These are phyloP conservation scores for Potamarius usumacintae DNA, from an alignment of 2,113 vertebrate genomes.

Conservation along the genomic window DNA sequence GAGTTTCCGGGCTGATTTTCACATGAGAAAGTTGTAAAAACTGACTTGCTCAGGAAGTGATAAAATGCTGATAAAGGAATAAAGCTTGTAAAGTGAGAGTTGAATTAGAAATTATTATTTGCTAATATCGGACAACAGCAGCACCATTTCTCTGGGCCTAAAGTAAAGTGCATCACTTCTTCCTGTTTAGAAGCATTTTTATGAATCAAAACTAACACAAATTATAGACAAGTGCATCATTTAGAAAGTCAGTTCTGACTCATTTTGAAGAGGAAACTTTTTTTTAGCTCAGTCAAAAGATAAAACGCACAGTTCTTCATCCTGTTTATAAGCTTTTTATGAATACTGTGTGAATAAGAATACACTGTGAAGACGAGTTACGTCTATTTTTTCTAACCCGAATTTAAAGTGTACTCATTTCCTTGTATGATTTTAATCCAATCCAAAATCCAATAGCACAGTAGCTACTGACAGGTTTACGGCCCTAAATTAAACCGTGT, in stretches of 20 bases:
- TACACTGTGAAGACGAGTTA: neutral
- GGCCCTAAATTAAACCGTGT: neutral
- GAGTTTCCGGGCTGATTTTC: neutral
- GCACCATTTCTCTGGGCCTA: neutral
- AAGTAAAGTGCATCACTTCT: neutral
- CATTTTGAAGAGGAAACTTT: neutral
- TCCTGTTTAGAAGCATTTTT: neutral
- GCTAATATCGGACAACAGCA: no score
- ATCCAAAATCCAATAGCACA: neutral
- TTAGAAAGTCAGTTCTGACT: conserved; percentile 21
- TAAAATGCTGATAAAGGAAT: neutral
- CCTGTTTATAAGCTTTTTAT: neutral
- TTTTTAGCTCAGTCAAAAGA: neutral
- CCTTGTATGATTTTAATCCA: neutral
- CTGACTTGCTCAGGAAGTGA: neutral
- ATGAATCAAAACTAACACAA: neutral
- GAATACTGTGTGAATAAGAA: neutral
- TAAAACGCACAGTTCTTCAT: neutral
- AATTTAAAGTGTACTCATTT: neutral
- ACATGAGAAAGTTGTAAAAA: neutral
- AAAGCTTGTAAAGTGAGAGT: neutral
- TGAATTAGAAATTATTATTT: neutral
- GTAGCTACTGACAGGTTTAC: neutral
- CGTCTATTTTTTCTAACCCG: neutral
- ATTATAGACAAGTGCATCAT: neutral